Base-by-base conservation (phyloP, 2,113 vertebrate species). In the Stegostoma tigrinum region DNA sequence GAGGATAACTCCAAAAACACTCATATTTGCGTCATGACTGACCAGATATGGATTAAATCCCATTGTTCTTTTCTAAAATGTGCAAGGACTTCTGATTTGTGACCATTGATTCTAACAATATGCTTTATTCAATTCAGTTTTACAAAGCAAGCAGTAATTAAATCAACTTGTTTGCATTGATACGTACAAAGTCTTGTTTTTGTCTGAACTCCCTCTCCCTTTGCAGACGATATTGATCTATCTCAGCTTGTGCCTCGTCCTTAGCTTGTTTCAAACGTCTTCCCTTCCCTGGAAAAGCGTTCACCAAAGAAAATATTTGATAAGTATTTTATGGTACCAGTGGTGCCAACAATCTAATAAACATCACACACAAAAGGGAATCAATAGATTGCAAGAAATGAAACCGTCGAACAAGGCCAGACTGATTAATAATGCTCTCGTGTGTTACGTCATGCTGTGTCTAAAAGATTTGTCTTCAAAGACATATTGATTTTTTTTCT, bases 261-360 rank as follows among this genome's bases (percentile, higher is more conserved):
- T 98, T 98, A 5, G 98, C 98, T 96, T 98, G 98, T 72, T 96
- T 98, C 75, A 98, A 66, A n/a, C 97, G 96, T 94, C 97, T 98
- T 6, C 96, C 97, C 96, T 98, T 98, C 96, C 98, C 98, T 98
- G 96, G 67, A 96, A 19, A 45, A 89, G 83, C 17, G 27, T 72
- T 72, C 67, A 95, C 42, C 75, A 72, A 48, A 52, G 42, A 45
- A 94, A 72, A 72, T 52, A 23, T 67, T 68, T 34, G 38, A 45
- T 95, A 72, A 95, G 27, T 70, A 45, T 34, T 95, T 95, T 14
- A 95, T 61, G 55, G 12, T 48, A 72, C 68, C 94, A 72, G 72
- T 48, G 1, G 27, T 52, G 42, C 8, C 94, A 72, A 68, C 30
- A 75, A 70, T 72, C 94, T 52, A 72, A 95, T 95, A 52, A 95